Conservation (phyloP, 2,113 vertebrate species). For the Strix uralensis region DNA sequence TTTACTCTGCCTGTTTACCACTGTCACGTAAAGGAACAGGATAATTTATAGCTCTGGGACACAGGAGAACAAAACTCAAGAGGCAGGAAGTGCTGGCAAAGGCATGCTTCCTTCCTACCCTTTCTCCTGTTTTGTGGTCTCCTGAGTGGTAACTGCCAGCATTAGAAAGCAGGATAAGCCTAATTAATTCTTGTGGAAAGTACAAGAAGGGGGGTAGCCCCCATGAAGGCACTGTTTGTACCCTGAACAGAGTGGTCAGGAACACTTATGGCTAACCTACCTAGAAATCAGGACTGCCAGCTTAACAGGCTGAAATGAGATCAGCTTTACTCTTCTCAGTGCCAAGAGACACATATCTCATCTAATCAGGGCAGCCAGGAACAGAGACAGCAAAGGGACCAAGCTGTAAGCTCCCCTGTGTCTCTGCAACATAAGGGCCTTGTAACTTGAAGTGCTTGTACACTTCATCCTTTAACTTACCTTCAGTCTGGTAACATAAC, state of each 20-base stretch:
- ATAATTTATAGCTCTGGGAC: not conserved
- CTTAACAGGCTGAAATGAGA: not conserved
- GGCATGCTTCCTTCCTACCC: constrained; percentile 12
- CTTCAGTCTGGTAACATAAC: not conserved
- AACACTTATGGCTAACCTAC: not conserved
- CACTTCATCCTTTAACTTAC: not conserved
- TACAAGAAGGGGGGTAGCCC: not conserved
- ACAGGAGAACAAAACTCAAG: not conserved
- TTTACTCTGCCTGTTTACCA: not conserved
- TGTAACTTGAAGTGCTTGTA: not conserved
- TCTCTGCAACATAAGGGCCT: not conserved
- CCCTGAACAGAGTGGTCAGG: not conserved
- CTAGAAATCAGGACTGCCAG: not conserved
- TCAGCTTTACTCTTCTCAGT: not conserved
- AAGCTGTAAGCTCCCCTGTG: not conserved
- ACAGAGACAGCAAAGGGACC: not conserved
- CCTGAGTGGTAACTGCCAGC: not conserved
- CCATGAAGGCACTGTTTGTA: not conserved
- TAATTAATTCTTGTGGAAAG: not conserved
- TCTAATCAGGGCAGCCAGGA: not conserved
- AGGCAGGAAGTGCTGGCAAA: constrained; percentile 19
- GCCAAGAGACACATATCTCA: not conserved
- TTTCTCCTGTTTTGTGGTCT: not conserved
- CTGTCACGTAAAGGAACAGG: not conserved
- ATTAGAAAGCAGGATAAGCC: not conserved